Base-by-base conservation (phyloP, 2,888 invertebrate species). In the Ptilodon capucinus region DNA sequence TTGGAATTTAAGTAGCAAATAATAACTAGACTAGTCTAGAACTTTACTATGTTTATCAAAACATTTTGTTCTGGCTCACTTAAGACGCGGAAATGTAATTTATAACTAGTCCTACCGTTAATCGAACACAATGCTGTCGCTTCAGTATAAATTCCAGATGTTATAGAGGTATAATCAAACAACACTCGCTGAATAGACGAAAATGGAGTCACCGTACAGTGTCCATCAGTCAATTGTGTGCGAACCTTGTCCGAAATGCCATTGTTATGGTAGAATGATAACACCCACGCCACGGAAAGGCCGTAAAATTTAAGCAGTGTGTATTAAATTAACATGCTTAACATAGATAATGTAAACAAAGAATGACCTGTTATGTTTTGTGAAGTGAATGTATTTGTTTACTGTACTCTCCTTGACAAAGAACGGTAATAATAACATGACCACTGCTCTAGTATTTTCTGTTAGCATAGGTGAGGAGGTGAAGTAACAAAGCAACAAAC, bases 171-270 rank as follows among this genome's bases (percentile, higher is more conserved):
- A 17, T 35, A 13, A 50, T 46, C 23, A 21, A 46, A 57, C 42
- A 41, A 52, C 48, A 34, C 23, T 42, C 25, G 17, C 18, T 13
- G 19, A 38, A 38, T 36, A 28, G 47, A 46, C 54, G 57, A 46
- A 53, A 50, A 40, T 44, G 9, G 13, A 28, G 39, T 19, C 38
- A 38, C n/a, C 7, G 38, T 38, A 18, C 38, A 13, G 38, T n/a
- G n/a, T 13, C 19, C 38, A 19, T 38, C 19, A 35, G 9, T 35
- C 35, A 38, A 38, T 19, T 13, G 19, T 11, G 30, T 17, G 7
- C 14, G 32, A 5, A 35, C 17, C 17, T 35, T 35, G 38, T 4
- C 19, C 7, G 13, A 19, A 38, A 32, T 14, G 4, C 5, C 19
- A 38, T 38, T 38, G 38, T 32, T 44, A 13, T 32, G 13, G n/a